Evolutionary conservation across 2,888 invertebrate genomes (phyloP).

Genomic region (Linnaemya vulpina): DNA sequence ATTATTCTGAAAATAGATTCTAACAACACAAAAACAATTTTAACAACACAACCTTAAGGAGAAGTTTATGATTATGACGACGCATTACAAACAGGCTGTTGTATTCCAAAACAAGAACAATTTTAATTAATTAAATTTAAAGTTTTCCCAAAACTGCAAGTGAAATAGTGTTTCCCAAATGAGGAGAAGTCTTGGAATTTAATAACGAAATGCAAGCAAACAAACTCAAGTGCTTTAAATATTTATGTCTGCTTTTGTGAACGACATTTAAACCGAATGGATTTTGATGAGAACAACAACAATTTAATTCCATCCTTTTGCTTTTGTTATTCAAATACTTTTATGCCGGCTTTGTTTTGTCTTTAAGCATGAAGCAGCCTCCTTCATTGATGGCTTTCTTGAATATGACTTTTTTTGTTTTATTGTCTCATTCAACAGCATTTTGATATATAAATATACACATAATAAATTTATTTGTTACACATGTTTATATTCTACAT

Average conservation of each 20-base stretch:
- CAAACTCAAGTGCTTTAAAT: background rate
- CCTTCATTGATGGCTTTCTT: background rate
- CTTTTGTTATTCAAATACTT: background rate
- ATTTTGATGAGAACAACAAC: background rate
- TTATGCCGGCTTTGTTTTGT: background rate
- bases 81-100: slow-evolving; percentile 20
- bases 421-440: background rate
- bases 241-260: background rate
- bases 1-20: background rate
- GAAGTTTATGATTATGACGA: background rate
- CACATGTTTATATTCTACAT: background rate
- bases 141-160: slow-evolving; percentile 24
- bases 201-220: background rate
- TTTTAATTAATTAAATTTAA: slow-evolving; percentile 53
- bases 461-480: background rate
- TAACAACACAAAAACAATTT: background rate
- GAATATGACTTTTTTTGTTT: background rate
- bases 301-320: background rate
- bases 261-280: background rate
- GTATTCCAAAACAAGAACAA: slow-evolving; percentile 1
- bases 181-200: background rate
- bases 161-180: slow-evolving; percentile 22
- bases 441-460: background rate
- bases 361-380: background rate
- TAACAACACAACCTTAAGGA: background rate